Percentiles rank a stretch among this genome's conserved stretches.
phyloP scores from a whole-genome alignment of 2,113 vertebrate genomes.

The Forbesichthys agassizii region DNA sequence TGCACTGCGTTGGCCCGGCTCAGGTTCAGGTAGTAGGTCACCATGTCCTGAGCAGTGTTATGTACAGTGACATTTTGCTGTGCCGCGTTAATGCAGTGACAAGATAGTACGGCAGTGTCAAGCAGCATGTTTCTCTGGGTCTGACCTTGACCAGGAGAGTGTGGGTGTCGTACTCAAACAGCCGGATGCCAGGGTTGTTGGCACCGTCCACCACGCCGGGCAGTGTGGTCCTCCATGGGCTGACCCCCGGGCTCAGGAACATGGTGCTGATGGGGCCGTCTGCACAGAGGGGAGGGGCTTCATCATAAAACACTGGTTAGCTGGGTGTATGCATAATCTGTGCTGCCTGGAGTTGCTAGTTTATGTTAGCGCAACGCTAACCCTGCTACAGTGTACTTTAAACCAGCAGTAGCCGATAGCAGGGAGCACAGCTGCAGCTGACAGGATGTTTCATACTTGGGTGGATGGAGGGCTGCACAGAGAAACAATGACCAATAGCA shows the following conservation, averaged over 20 bases:
- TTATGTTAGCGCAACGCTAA: neutral
- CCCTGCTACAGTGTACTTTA: neutral
- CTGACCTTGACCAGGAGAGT: slow-evolving; percentile 86
- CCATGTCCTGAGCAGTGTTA: slow-evolving; percentile 78
- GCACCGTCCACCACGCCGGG: slow-evolving; percentile 88
- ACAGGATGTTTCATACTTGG: too few relatives aligned
- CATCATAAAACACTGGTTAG: too few relatives aligned
- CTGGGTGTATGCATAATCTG: too few relatives aligned
- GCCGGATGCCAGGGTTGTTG: slow-evolving; percentile 93
- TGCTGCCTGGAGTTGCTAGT: too few relatives aligned
- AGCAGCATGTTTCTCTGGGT: neutral
- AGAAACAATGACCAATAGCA: too few relatives aligned
- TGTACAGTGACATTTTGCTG: too few relatives aligned
- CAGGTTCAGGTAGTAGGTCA: slow-evolving; percentile 91
- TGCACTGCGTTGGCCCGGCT: slow-evolving; percentile 77
- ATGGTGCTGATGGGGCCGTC: slow-evolving; percentile 84
- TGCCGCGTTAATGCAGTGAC: too few relatives aligned
- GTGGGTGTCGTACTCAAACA: slow-evolving; percentile 83
- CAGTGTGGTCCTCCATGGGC: slow-evolving; percentile 93
- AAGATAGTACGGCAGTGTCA: neutral
- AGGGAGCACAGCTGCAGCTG: too few relatives aligned
- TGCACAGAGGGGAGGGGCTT: slow-evolving; percentile 29
- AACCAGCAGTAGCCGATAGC: too few relatives aligned
- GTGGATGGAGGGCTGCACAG: too few relatives aligned
- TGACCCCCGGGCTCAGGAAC: slow-evolving; percentile 90